These are phyloP conservation scores for Endomychus coccineus DNA, from an alignment of 2,888 invertebrate species.

Conservation along the genomic window DNA sequence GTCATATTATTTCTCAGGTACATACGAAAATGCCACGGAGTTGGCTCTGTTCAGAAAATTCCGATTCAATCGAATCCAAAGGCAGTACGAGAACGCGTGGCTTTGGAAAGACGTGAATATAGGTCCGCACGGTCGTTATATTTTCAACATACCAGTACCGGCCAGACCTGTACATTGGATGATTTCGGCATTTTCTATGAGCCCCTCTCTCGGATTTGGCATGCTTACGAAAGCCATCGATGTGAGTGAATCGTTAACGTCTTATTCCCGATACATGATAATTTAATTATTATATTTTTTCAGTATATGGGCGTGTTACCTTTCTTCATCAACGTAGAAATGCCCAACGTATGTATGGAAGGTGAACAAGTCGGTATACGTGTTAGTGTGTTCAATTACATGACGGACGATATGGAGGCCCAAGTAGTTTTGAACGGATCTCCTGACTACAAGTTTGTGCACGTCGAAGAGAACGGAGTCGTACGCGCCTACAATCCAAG, in stretches of 20 bases:
- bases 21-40: conserved; percentile 58
- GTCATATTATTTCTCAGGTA: conserved; percentile 46
- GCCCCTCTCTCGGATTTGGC: conserved; percentile 78
- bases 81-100: conserved; percentile 94
- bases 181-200: conserved; percentile 86
- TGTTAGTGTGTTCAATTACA: conserved; percentile 91
- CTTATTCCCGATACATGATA: background rate
- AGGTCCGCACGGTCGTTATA: conserved; percentile 81
- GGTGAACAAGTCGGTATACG: conserved; percentile 92
- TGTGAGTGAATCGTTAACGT: conserved; percentile 40
- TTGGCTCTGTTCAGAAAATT: conserved; percentile 68
- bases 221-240: conserved; percentile 73
- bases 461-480: conserved; percentile 82
- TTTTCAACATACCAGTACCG: conserved; percentile 82
- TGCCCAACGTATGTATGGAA: conserved; percentile 73
- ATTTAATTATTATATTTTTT: too few species aligned
- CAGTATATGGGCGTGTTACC: conserved; percentile 85
- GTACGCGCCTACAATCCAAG: conserved; percentile 84
- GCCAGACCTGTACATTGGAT: conserved; percentile 85
- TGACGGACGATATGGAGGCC: conserved; percentile 75
- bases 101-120: conserved; percentile 91
- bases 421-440: conserved; percentile 81
- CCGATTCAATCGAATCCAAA: conserved; percentile 79
- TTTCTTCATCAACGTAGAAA: conserved; percentile 92
- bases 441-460: conserved; percentile 82